phyloP scores from a whole-genome alignment of 2,797 vertebrate genomes.

The Channallabes apus region DNA sequence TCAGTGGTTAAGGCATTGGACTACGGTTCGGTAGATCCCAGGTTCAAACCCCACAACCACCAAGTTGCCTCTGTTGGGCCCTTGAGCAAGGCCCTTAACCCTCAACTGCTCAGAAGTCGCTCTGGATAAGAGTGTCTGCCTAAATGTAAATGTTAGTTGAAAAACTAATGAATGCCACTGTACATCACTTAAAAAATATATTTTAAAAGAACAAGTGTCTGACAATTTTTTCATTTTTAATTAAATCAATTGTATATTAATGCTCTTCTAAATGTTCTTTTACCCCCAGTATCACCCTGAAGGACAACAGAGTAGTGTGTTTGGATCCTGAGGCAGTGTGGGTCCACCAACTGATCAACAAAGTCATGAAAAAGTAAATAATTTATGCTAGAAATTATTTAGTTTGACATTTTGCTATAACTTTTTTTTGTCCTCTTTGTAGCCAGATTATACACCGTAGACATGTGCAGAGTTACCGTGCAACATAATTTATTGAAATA shows the following conservation, averaged over 20 bases:
- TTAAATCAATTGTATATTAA: too few species aligned
- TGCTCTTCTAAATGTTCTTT: not conserved
- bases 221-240: too few species aligned
- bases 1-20: too few species aligned
- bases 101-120: too few species aligned
- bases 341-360: constrained; percentile 37
- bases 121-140: too few species aligned
- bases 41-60: too few species aligned
- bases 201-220: too few species aligned
- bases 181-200: not conserved
- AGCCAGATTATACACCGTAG: not conserved
- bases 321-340: constrained; percentile 21
- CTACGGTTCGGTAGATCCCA: too few species aligned
- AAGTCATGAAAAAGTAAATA: not conserved
- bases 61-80: too few species aligned
- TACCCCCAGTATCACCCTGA: constrained; percentile 57
- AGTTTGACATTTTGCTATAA: not conserved
- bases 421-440: not conserved
- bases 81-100: too few species aligned
- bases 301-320: constrained; percentile 37
- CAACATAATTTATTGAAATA: not conserved
- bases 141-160: too few species aligned
- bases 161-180: not conserved
- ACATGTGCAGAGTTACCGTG: not conserved
- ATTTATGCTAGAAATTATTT: not conserved